Percentiles rank a stretch among this genome's conserved stretches.
Evolutionary conservation across 1,140 invertebrate species (phyloP).

Genomic region (Paracyclopina nana): DNA sequence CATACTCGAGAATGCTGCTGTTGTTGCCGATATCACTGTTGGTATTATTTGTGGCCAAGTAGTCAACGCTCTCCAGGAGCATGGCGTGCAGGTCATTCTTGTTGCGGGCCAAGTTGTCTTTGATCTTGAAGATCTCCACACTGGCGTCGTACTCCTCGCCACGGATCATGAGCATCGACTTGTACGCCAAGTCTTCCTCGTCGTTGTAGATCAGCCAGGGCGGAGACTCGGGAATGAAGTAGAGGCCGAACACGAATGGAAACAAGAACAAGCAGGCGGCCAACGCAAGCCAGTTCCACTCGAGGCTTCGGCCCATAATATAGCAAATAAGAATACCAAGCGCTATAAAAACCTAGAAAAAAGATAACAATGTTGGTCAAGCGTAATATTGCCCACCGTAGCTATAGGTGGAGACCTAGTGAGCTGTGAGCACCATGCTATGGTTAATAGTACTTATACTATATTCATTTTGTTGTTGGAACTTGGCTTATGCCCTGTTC

Average conservation of each 20-base stretch:
- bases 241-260: constrained; percentile 9
- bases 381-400: too few relatives aligned
- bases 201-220: constrained; percentile 12
- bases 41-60: too few relatives aligned
- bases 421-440: too few relatives aligned
- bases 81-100: constrained; percentile 10
- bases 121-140: constrained; percentile 1
- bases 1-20: neutral
- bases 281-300: constrained; percentile 13
- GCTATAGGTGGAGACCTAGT: too few relatives aligned
- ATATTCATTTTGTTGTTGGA: too few relatives aligned
- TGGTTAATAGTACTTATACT: too few relatives aligned
- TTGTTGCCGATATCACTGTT: too few relatives aligned
- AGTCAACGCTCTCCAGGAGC: constrained; percentile 4
- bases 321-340: constrained; percentile 11
- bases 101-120: constrained; percentile 1
- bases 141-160: constrained; percentile 14
- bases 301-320: constrained; percentile 12
- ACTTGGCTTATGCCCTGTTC: too few relatives aligned
- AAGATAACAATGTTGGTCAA: too few relatives aligned
- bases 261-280: constrained; percentile 8
- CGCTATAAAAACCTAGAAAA: too few relatives aligned
- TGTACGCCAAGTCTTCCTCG: constrained; percentile 13
- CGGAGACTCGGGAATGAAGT: constrained; percentile 12
- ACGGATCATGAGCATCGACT: constrained; percentile 9